phyloP scores from a whole-genome alignment of 2,888 invertebrate species.

The Amorpha juglandis region DNA sequence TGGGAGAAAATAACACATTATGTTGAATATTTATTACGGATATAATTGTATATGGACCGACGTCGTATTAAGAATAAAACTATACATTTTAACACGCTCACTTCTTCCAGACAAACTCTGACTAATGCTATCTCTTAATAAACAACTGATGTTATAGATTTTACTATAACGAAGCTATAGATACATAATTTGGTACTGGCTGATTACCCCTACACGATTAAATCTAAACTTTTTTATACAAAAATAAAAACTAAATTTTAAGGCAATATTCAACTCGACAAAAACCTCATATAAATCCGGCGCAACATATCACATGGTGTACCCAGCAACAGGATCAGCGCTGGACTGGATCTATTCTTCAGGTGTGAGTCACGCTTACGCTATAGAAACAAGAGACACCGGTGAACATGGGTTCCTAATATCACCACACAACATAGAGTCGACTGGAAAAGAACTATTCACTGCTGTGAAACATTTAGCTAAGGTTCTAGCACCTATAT shows the following conservation, averaged over 20 bases:
- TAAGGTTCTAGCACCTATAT: slow-evolving; percentile 34
- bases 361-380: slow-evolving; percentile 45
- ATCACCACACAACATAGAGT: slow-evolving; percentile 45
- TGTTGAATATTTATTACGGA: not conserved
- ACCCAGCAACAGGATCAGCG: slow-evolving; percentile 47
- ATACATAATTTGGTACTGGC: too few species aligned
- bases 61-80: not conserved
- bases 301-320: slow-evolving; percentile 42
- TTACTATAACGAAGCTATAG: too few species aligned
- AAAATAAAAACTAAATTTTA: too few species aligned
- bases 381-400: slow-evolving; percentile 46
- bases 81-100: not conserved
- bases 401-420: slow-evolving; percentile 48
- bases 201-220: too few species aligned
- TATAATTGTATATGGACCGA: not conserved
- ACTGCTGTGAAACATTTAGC: slow-evolving; percentile 43
- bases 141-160: too few species aligned
- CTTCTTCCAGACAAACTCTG: not conserved
- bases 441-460: slow-evolving; percentile 46
- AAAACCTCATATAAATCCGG: slow-evolving; percentile 44
- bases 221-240: too few species aligned
- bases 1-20: not conserved
- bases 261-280: slow-evolving; percentile 47
- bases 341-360: slow-evolving; percentile 51
- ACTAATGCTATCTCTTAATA: not conserved